Evolutionary conservation across 2,113 vertebrate species (phyloP).

Genomic region (Zosterops pallidus): DNA sequence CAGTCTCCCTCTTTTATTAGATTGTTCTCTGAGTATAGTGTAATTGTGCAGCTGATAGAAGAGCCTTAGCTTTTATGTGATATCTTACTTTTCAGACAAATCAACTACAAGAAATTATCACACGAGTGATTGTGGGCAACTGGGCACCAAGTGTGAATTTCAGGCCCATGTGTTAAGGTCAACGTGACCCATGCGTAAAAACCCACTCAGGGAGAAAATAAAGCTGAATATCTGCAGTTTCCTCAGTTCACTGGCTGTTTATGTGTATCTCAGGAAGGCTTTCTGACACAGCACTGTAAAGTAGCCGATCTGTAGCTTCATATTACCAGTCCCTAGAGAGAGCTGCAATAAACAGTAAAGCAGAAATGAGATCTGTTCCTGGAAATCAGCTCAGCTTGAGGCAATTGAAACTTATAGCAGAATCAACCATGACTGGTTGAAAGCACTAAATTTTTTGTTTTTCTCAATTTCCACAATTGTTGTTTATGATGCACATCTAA

Average conservation of each 20-base stretch:
- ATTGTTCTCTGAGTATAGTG: background rate
- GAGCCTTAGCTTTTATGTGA: background rate
- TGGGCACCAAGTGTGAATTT: conserved; percentile 66
- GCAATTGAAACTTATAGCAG: conserved; percentile 74
- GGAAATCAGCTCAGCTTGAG: conserved; percentile 74
- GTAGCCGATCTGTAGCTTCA: background rate
- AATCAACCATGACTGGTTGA: conserved; percentile 69
- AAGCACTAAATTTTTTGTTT: background rate
- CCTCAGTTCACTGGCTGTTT: background rate
- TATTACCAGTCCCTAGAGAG: background rate
- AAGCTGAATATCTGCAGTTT: background rate
- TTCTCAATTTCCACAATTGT: background rate
- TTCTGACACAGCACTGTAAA: background rate
- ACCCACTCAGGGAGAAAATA: conserved; percentile 73
- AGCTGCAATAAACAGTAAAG: background rate
- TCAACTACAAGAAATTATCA: conserved; percentile 69
- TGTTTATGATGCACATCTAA: background rate
- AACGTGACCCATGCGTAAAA: conserved; percentile 77
- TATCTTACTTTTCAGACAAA: conserved; percentile 51
- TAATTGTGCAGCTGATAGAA: background rate
- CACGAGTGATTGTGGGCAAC: conserved; percentile 55
- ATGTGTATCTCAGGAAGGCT: background rate
- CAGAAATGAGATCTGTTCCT: conserved; percentile 74
- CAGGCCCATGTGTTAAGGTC: conserved; percentile 70
- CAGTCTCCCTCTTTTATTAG: background rate